Percentiles rank a stretch among this genome's conserved stretches.
phyloP scores from a whole-genome alignment of 1,140 invertebrate species.

The Brachionus asplanchnoidis region DNA sequence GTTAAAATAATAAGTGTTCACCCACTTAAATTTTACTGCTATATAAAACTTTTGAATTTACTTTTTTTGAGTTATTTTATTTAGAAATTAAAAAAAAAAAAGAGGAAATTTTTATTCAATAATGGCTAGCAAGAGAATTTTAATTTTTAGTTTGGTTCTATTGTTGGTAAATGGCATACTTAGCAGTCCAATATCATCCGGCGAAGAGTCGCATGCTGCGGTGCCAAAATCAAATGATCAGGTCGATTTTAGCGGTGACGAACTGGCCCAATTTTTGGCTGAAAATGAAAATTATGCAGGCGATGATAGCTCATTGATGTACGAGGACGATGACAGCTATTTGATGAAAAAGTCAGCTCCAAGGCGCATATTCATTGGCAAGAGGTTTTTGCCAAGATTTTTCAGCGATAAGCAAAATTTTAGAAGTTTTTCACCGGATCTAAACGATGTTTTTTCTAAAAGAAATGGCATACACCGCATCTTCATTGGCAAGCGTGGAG shows the following conservation, averaged over 20 bases:
- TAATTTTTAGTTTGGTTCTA: background rate
- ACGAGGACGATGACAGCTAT: background rate
- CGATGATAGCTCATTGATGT: background rate
- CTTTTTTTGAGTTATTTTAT: background rate
- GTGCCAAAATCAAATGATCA: background rate
- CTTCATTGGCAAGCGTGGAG: constrained; percentile 29
- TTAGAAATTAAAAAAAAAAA: background rate
- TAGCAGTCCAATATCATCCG: background rate
- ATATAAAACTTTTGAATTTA: background rate
- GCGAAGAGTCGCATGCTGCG: background rate
- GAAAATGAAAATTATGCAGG: background rate
- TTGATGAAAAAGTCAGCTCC: constrained; percentile 19
- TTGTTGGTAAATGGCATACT: background rate
- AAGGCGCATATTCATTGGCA: constrained; percentile 34
- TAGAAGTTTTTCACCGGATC: background rate
- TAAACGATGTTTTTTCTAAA: background rate
- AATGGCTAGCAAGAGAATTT: background rate
- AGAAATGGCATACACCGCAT: constrained; percentile 34
- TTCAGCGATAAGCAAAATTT: background rate
- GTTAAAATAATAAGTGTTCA: background rate
- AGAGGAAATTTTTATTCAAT: background rate
- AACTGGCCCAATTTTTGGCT: background rate
- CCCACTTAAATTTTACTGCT: background rate
- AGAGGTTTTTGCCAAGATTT: background rate
- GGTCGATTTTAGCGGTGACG: background rate